phyloP scores from a whole-genome alignment of 2,888 invertebrate species.

The Eulithis prunata region DNA sequence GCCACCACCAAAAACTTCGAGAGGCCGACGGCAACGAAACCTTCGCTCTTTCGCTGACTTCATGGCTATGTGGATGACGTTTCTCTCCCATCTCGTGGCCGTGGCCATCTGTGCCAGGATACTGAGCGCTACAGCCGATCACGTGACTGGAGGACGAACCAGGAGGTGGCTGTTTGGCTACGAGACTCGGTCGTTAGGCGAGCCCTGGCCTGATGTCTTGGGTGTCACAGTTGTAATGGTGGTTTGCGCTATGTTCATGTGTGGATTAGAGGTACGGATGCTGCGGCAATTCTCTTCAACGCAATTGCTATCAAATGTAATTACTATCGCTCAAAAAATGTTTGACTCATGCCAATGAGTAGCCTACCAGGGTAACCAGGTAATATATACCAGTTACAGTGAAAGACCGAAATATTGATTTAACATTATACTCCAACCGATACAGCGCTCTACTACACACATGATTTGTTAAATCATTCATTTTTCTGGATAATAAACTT shows the following conservation, averaged over 20 bases:
- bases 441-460: too few relatives aligned
- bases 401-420: too few relatives aligned
- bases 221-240: constrained; percentile 86
- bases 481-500: too few relatives aligned
- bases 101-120: constrained; percentile 86
- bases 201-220: constrained; percentile 86
- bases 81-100: constrained; percentile 84
- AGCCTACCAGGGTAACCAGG: too few relatives aligned
- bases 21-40: constrained; percentile 75
- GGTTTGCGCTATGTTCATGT: constrained; percentile 86
- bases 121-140: constrained; percentile 86
- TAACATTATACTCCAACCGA: too few relatives aligned
- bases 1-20: constrained; percentile 67
- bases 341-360: too few relatives aligned
- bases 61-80: constrained; percentile 85
- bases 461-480: too few relatives aligned
- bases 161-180: constrained; percentile 85
- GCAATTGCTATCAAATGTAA: too few relatives aligned
- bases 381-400: too few relatives aligned
- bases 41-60: constrained; percentile 82
- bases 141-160: constrained; percentile 85
- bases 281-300: too few relatives aligned
- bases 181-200: constrained; percentile 83
- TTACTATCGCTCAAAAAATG: too few relatives aligned
- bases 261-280: constrained; percentile 79